A percentile compares a stretch with the other conserved stretches of the same genome.
These are phyloP conservation scores for Menura novaehollandiae DNA, from an alignment of 2,113 vertebrate genomes.

Conservation along the genomic window DNA sequence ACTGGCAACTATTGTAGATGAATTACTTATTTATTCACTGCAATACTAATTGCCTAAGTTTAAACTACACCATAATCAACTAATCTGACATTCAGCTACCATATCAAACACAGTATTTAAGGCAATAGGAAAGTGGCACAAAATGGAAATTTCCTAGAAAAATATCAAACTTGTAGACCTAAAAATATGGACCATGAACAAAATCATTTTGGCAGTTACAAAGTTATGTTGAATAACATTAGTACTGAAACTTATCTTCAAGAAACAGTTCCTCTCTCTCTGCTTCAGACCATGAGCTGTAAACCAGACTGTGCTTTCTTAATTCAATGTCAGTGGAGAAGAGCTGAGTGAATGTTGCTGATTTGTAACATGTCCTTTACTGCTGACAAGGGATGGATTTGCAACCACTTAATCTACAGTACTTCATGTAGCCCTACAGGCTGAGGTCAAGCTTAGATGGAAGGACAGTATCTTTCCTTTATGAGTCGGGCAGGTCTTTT, in stretches of 20 bases:
- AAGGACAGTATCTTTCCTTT: background rate
- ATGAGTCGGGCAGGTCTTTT: background rate
- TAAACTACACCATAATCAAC: background rate
- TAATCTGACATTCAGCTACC: background rate
- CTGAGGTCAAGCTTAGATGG: background rate
- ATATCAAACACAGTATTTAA: background rate
- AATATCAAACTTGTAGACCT: background rate
- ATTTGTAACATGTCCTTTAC: background rate
- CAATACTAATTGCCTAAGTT: background rate
- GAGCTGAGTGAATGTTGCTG: background rate
- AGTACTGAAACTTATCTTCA: background rate
- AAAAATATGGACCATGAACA: background rate
- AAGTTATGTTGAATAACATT: background rate
- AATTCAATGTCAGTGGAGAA: background rate
- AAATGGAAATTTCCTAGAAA: background rate
- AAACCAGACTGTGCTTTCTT: background rate
- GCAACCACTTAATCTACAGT: background rate
- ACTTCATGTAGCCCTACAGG: background rate
- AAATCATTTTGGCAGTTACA: background rate
- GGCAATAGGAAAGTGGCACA: background rate
- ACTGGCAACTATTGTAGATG: background rate
- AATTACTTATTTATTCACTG: background rate
- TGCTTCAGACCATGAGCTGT: background rate
- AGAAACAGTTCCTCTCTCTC: background rate
- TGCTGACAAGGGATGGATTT: background rate